Evolutionary conservation across 2,113 vertebrate species (phyloP).

Genomic region (Aphyosemion australe): DNA sequence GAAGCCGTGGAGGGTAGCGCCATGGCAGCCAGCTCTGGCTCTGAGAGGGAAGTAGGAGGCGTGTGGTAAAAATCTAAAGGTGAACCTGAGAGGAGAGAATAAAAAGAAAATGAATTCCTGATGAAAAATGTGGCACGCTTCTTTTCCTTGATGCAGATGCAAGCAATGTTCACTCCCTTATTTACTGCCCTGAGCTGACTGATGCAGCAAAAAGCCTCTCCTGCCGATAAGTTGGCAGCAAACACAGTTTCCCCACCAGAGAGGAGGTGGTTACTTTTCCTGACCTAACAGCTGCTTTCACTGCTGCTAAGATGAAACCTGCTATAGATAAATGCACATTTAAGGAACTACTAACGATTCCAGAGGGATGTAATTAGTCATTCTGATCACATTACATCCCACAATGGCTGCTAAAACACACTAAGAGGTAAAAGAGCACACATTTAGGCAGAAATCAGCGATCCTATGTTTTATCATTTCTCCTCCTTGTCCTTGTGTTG

Average conservation of each 20-base stretch:
- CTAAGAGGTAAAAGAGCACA: background rate
- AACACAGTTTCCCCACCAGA: slow-evolving; percentile 34
- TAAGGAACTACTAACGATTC: too few relatives aligned
- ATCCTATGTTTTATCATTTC: background rate
- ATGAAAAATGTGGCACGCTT: slow-evolving; percentile 19
- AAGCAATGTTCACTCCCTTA: slow-evolving; percentile 30
- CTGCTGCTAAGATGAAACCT: background rate
- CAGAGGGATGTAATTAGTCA: too few relatives aligned
- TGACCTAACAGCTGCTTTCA: slow-evolving; percentile 39
- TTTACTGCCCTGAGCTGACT: slow-evolving; percentile 49
- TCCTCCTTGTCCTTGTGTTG: slow-evolving; percentile 49
- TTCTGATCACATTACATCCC: too few relatives aligned
- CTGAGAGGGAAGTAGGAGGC: slow-evolving; percentile 70
- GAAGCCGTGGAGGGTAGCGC: slow-evolving; percentile 49
- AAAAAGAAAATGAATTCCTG: slow-evolving; percentile 5
- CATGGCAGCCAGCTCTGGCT: slow-evolving; percentile 64
- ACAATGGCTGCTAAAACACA: too few relatives aligned
- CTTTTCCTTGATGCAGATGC: slow-evolving; percentile 38
- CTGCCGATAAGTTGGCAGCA: slow-evolving; percentile 41
- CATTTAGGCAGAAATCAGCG: background rate
- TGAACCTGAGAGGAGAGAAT: slow-evolving; percentile 55
- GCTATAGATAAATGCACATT: too few relatives aligned
- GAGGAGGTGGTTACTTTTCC: slow-evolving; percentile 12
- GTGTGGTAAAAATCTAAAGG: slow-evolving; percentile 78
- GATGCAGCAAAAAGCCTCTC: slow-evolving; percentile 65